Conservation (phyloP, 2,888 invertebrate genomes). For the Mycogona germanica region DNA sequence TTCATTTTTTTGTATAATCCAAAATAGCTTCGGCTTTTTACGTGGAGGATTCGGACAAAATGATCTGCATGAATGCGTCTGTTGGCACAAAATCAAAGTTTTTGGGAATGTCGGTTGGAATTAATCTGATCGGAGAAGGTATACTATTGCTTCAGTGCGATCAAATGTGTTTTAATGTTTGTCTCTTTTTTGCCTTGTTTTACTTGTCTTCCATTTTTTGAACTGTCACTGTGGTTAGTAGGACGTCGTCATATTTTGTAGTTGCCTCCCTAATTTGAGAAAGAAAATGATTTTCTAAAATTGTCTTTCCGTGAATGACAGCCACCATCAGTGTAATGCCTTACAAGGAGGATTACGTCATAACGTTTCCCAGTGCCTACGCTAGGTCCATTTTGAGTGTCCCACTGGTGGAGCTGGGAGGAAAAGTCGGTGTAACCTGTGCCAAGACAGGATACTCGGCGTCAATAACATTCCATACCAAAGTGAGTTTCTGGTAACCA, state of each 20-base stretch:
- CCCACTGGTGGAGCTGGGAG: conserved; percentile 41
- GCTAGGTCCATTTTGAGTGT: conserved; percentile 40
- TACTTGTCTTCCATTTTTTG: too few relatives aligned
- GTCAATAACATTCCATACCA: conserved; percentile 38
- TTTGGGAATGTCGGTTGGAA: conserved; percentile 41
- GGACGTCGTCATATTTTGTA: too few relatives aligned
- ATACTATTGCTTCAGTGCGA: conserved; percentile 4
- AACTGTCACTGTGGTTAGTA: too few relatives aligned
- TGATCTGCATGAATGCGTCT: conserved; percentile 37
- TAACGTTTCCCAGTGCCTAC: conserved; percentile 38
- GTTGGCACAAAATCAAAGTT: conserved; percentile 41
- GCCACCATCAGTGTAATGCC: conserved; percentile 29
- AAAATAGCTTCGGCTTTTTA: conserved; percentile 40
- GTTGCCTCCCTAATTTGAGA: too few relatives aligned
- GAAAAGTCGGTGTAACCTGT: conserved; percentile 36
- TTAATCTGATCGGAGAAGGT: conserved; percentile 37
- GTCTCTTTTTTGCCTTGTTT: too few relatives aligned
- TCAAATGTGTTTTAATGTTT: too few relatives aligned
- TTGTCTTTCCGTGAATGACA: conserved; percentile 23
- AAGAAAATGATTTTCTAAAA: too few relatives aligned
- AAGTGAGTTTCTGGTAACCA: conserved; percentile 34
- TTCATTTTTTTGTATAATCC: background rate
- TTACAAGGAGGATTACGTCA: conserved; percentile 36
- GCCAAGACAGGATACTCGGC: conserved; percentile 35
- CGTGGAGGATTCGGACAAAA: conserved; percentile 38